These are phyloP conservation scores for Emydura subglobosa DNA, from an alignment of 2,113 vertebrate genomes.

Conservation along the genomic window DNA sequence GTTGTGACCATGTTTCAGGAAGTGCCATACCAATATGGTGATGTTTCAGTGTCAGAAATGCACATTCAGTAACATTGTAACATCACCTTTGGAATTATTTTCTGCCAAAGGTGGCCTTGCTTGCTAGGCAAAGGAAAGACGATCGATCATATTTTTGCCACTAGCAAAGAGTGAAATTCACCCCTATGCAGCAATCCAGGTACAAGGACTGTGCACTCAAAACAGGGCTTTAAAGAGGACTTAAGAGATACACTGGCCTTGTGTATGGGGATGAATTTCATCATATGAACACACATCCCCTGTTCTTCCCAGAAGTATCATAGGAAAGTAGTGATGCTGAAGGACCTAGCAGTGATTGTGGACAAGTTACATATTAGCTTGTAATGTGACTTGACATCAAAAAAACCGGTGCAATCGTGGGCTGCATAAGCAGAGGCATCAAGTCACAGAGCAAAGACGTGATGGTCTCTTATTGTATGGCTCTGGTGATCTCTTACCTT, in stretches of 20 bases:
- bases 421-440: neutral
- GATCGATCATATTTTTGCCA: neutral
- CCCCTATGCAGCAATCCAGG: neutral
- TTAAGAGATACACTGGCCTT: neutral
- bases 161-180: neutral
- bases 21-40: neutral
- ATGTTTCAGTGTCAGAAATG: neutral
- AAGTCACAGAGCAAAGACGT: neutral
- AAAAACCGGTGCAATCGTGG: neutral
- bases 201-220: neutral
- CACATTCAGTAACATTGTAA: neutral
- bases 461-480: neutral
- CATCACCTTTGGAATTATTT: neutral
- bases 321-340: neutral
- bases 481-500: neutral
- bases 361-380: neutral
- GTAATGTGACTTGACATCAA: neutral
- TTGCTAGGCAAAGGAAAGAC: neutral
- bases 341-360: neutral
- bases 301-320: neutral
- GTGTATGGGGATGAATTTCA: neutral
- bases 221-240: neutral
- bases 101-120: neutral
- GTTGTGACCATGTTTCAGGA: neutral
- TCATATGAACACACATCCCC: neutral